phyloP scores from a whole-genome alignment of 2,113 vertebrate genomes.

The Corythornis vintsioides region DNA sequence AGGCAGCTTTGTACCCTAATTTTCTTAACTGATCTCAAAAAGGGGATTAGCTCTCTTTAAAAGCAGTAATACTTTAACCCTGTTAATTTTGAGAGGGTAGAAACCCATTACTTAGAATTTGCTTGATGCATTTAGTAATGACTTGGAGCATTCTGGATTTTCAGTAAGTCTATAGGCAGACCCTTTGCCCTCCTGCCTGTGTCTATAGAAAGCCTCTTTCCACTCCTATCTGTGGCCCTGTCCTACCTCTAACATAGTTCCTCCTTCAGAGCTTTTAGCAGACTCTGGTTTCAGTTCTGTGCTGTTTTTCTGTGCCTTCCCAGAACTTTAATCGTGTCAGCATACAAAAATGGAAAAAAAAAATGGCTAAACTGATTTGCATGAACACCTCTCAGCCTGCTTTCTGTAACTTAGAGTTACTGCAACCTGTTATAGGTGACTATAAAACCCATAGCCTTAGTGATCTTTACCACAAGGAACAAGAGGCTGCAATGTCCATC shows the following conservation, averaged over 20 bases:
- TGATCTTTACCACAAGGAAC: rapidly evolving
- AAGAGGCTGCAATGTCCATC: neutral
- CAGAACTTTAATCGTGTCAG: neutral
- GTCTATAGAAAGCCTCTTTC: neutral
- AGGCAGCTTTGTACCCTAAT: neutral
- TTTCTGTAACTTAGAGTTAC: neutral
- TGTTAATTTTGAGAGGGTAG: neutral
- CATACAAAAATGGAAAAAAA: neutral
- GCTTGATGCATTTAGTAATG: neutral
- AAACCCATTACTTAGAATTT: neutral
- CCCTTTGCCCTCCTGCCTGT: neutral
- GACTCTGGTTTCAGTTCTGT: neutral
- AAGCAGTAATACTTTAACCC: neutral
- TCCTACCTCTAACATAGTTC: neutral
- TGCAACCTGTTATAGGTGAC: neutral
- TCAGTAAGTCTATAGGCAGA: neutral
- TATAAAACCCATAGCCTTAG: neutral
- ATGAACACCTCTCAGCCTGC: neutral
- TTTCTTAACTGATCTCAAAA: neutral
- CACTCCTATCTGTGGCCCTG: neutral
- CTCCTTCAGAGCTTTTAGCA: neutral
- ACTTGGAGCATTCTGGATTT: neutral
- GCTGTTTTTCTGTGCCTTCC: neutral
- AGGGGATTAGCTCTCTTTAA: neutral
- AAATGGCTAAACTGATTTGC: neutral